Base-by-base conservation (phyloP, 2,113 vertebrate species). In the Corythaeola cristata region DNA sequence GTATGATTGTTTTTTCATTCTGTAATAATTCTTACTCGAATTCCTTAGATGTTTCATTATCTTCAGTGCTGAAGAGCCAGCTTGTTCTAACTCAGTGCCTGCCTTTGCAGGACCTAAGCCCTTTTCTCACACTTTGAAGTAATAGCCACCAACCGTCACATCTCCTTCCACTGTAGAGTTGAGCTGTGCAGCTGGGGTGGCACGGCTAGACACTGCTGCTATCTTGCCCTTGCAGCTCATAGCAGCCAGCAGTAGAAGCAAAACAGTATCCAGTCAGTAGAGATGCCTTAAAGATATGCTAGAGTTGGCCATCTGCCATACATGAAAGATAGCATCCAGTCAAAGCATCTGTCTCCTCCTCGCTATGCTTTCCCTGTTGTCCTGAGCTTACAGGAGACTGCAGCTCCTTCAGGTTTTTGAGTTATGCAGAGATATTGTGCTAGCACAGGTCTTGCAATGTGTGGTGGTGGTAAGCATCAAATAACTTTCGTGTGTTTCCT, bases 121-220 rank as follows among this genome's bases (percentile, higher is more conserved):
- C 24, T 73, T 55, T 44, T 30, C 0, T 2, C 7, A 3, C 11
- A 8, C 47, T 59, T 32, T 59, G 56, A 45, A 74, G 55, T 24
- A 26, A 52, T 4, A n/a, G 12, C 41, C 11, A 26, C 28, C 24
- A 44, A 14, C 50, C 30, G 17, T 19, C 21, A 9, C n/a, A 35
- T 12, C n/a, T 47, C 18, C 6, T 47, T 44, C 26, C 0, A 0
- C 30, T 30, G 35, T 12, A 4, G 49, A 22, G 23, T 5, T 17
- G 58, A 47, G 35, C n/a, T 44, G 58, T 3, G 8, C 28, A 33
- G 73, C 47, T 30, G 17, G 26, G 19, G 62, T 23, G 39, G 37
- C n/a, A 26, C 1, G 1, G 24, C 52, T 6, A 9, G 69, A 20
- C 3, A 3, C 37, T 41, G 28, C 64, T 37, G 22, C 63, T 66